These are phyloP conservation scores for Podarcis cretensis DNA, from an alignment of 2,113 vertebrate genomes.

Conservation along the genomic window DNA sequence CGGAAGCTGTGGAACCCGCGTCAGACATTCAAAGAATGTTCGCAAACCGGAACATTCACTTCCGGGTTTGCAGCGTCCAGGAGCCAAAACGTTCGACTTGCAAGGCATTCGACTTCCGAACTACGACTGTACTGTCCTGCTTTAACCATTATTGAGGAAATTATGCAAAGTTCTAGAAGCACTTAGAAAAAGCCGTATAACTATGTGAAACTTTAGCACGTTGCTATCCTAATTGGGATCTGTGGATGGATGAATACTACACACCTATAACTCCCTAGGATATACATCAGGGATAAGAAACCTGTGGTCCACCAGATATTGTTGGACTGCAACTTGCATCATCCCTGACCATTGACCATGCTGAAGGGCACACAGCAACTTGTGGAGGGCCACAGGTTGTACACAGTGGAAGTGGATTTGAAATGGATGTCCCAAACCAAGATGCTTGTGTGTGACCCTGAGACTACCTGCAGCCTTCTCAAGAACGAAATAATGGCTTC, in stretches of 20 bases:
- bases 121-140: not conserved
- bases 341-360: not conserved
- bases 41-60: too few relatives aligned
- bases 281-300: not conserved
- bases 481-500: not conserved
- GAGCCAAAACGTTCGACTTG: too few relatives aligned
- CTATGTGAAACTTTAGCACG: not conserved
- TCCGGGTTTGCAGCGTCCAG: too few relatives aligned
- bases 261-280: not conserved
- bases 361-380: not conserved
- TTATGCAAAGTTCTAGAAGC: not conserved
- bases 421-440: not conserved
- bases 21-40: too few relatives aligned
- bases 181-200: not conserved
- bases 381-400: not conserved
- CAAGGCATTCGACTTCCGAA: too few relatives aligned
- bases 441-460: slow-evolving; percentile 6
- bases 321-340: not conserved
- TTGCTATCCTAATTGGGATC: too few relatives aligned
- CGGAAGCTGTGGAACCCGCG: too few relatives aligned
- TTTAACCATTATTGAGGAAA: too few relatives aligned
- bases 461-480: not conserved
- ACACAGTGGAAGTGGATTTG: not conserved
- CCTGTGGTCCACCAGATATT: not conserved
- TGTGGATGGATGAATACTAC: too few relatives aligned